Evolutionary conservation across 2,888 invertebrate genomes (phyloP).

Genomic region (Ophion ellenae): DNA sequence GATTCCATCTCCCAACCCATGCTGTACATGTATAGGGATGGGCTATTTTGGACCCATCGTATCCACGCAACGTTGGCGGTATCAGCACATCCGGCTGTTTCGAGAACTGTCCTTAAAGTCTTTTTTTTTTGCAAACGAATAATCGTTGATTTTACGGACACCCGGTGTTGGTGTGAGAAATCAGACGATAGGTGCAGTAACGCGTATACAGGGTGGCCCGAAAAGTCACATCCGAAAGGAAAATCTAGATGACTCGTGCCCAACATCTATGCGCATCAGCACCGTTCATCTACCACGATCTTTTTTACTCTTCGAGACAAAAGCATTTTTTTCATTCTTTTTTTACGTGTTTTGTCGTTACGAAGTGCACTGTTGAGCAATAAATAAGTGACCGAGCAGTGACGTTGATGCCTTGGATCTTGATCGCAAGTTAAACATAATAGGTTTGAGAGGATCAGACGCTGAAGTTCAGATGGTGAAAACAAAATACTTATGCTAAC

Average conservation of each 20-base stretch:
- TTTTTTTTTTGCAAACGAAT: not conserved
- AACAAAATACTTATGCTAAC: too few relatives aligned
- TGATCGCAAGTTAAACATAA: too few relatives aligned
- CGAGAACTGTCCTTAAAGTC: not conserved
- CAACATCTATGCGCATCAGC: not conserved
- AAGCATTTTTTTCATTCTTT: not conserved
- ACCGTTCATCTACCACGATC: too few relatives aligned
- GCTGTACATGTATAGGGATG: not conserved
- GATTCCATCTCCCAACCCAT: constrained; percentile 12
- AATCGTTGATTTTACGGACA: not conserved
- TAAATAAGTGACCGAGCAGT: too few relatives aligned
- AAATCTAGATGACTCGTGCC: not conserved
- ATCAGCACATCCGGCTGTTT: not conserved
- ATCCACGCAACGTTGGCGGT: not conserved
- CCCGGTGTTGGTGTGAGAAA: not conserved
- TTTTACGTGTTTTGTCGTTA: not conserved
- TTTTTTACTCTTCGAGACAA: not conserved
- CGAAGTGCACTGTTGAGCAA: not conserved
- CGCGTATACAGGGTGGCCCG: not conserved
- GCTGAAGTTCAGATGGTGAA: too few relatives aligned
- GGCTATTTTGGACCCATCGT: not conserved
- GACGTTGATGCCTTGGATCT: too few relatives aligned
- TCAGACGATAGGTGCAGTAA: not conserved
- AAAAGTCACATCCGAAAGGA: not conserved
- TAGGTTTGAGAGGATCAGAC: too few relatives aligned